Base-by-base conservation (phyloP, 2,888 invertebrate species). In the Clanis bilineata region DNA sequence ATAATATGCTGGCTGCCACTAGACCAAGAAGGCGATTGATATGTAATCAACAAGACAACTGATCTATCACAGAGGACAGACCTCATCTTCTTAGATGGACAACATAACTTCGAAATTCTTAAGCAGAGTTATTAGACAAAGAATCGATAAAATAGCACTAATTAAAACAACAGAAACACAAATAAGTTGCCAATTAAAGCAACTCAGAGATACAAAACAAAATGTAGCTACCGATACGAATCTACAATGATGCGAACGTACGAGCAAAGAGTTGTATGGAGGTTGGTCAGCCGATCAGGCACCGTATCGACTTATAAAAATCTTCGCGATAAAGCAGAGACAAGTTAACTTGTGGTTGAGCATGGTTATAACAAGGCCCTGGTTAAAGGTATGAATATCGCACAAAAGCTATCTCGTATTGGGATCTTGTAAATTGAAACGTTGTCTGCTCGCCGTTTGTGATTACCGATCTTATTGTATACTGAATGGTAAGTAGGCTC, bases 351-450 rank as follows among this genome's bases (percentile, higher is more conserved):
- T 86, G 85, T 77, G 80, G 80, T 71, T 72, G 82, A 79, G 79
- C 73, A 74, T 64, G 81, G 78, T 83, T 82, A 83, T 88, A 88
- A 90, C 88, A 88, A 89, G 85, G 78, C 73, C 67, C 71, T 71
- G 84, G 82, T 84, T 85, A 84, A 81, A 85, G 83, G 83, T 83
- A 82, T 83, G 80, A 82, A 81, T 86, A 86, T 87, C 85, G 84
- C 80, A 82, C 77, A 74, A 76, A 72, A 74, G 78, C 80, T 89
- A 90, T 90, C 90, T 79, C 65, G 68, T 73, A 77, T 79, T 76
- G 76, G 73, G 82, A 90, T 90, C 90, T 88, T 85, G 84, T 84
- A 85, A 88, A 90, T 88, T 90, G 89, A 90, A 90, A 88, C 85
- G 85, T 88, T 87, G 82, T 76, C 80, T 79, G 80, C 78, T 83